phyloP scores from a whole-genome alignment of 2,888 invertebrate genomes.

The Molanna angustata region DNA sequence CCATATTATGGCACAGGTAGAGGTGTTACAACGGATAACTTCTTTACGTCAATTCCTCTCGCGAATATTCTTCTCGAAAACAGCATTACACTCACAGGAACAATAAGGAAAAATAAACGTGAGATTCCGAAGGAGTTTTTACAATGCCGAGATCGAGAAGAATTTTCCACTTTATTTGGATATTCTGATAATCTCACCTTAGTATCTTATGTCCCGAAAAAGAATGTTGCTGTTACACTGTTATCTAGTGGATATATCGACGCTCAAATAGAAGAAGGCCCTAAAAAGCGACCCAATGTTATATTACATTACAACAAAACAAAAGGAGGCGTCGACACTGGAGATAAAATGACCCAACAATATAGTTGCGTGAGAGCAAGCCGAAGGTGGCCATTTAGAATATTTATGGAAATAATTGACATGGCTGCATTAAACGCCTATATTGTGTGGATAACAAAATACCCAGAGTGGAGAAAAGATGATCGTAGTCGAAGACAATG shows the following conservation, averaged over 20 bases:
- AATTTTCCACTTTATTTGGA: constrained; percentile 8
- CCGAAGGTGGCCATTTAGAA: no score
- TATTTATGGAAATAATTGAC: no score
- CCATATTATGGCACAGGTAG: constrained; percentile 18
- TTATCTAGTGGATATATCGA: constrained; percentile 1
- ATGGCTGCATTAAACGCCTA: no score
- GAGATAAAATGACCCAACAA: constrained; percentile 17
- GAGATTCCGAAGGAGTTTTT: constrained; percentile 14
- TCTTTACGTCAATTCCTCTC: constrained; percentile 19
- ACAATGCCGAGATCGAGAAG: background rate
- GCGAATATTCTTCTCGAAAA: constrained; percentile 14
- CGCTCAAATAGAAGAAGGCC: background rate
- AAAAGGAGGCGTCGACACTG: constrained; percentile 16
- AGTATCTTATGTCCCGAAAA: constrained; percentile 8
- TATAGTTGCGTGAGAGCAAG: no score
- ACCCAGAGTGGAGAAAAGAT: no score
- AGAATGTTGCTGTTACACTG: constrained; percentile 1
- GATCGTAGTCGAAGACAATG: no score
- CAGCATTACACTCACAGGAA: constrained; percentile 16
- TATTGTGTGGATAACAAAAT: no score
- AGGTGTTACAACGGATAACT: constrained; percentile 19
- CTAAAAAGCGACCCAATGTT: constrained; percentile 2
- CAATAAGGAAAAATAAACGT: constrained; percentile 11
- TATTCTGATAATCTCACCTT: constrained; percentile 8
- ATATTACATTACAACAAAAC: constrained; percentile 16